phyloP scores from a whole-genome alignment of 2,888 invertebrate genomes.

The Ichneumoninae sp. region DNA sequence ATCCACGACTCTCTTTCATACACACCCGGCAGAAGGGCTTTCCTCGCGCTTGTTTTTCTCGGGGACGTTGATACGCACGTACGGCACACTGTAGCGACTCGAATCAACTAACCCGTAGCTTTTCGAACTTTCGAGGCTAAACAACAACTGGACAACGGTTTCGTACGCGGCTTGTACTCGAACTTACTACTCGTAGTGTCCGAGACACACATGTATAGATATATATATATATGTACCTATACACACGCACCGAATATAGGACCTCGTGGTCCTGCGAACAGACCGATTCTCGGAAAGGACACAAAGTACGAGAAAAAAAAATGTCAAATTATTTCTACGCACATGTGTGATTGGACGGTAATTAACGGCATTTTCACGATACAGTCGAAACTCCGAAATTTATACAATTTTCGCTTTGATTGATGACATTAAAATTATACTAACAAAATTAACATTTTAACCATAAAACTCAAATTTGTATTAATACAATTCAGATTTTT shows the following conservation, averaged over 20 bases:
- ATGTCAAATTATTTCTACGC: slow-evolving; percentile 16
- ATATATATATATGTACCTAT: not conserved
- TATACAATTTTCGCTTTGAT: not conserved
- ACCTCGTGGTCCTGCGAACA: slow-evolving; percentile 17
- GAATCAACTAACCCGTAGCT: slow-evolving; percentile 24
- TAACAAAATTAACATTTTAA: not conserved
- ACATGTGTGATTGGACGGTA: not conserved
- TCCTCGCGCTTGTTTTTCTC: slow-evolving; percentile 57
- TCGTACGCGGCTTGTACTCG: slow-evolving; percentile 27
- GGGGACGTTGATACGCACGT: slow-evolving; percentile 34
- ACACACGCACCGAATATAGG: not conserved
- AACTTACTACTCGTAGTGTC: slow-evolving; percentile 16
- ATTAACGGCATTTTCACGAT: not conserved
- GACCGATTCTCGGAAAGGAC: slow-evolving; percentile 45
- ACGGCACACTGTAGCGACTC: not conserved
- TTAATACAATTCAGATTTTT: not conserved
- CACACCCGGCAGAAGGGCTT: slow-evolving; percentile 35
- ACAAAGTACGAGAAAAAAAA: slow-evolving; percentile 22
- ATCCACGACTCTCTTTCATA: slow-evolving; percentile 53
- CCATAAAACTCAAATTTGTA: not conserved
- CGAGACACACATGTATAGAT: not conserved
- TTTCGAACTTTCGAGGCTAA: slow-evolving; percentile 58
- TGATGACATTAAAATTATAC: not conserved
- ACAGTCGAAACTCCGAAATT: not conserved
- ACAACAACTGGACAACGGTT: slow-evolving; percentile 52